Evolutionary conservation across 2,888 invertebrate species (phyloP), one percentile per base, ranked within the genome.

Genomic region (Epirrhoe alternata): DNA sequence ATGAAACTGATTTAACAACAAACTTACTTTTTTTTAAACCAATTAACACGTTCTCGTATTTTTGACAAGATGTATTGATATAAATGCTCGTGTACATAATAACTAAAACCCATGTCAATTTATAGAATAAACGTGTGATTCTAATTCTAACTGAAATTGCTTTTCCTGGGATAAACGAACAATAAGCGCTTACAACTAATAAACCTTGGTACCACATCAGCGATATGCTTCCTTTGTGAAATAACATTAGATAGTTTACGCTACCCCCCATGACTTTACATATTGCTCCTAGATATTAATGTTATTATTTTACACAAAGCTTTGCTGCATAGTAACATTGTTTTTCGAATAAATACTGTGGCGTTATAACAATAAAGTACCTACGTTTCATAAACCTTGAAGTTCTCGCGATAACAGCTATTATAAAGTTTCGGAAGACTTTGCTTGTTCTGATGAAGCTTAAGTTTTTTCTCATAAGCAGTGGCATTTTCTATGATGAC

Each of bases 401-500:
- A 55, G 42, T 33, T 45, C 42, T 56, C 45, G 30, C 35, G 57
- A 42, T 14, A 58, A 52, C 58, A 16, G 31, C 33, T 56, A 33
- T 17, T 58, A 5, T 33, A 14, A 42, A 57, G 49, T 53, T 54
- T 61, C 10, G 30, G 38, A 30, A 24, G 24, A n/a, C 33, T 47
- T 12, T 10, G 42, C 42, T 6, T 14, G 7, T 71, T 70, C 64
- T 35, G 64, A 45, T 52, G 45, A 47, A 63, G 52, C 31, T 63
- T 49, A 71, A 70, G 67, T 73, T 75, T 81, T 24, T 79, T 78
- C 80, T 81, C 77, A 79, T 77, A 63, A 72, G 66, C 57, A 64
- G 50, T 64, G 49, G 64, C 61, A 68, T 68, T 64, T 78, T 70
- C 72, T 68, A 82, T 85, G 82, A 86, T 87, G 86, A 82, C 80